Conservation (phyloP, 2,888 invertebrate genomes). For the Ennomos erosarius region DNA sequence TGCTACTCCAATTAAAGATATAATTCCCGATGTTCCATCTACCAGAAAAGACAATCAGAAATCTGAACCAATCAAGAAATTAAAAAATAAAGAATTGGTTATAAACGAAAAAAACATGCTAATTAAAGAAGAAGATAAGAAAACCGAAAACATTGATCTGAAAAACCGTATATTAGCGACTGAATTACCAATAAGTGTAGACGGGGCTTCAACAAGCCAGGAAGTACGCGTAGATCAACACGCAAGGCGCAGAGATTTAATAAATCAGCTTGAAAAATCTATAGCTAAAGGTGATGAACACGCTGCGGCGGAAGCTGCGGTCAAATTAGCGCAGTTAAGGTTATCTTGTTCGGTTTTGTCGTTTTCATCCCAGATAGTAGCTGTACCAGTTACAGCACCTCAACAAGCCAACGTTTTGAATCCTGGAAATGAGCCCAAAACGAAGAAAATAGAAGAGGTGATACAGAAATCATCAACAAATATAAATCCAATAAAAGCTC, state of each 20-base stretch:
- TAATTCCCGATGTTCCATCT: not conserved
- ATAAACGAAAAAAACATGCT: constrained; percentile 21
- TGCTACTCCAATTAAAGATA: constrained; percentile 5
- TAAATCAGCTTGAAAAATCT: constrained; percentile 90
- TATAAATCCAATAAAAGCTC: not conserved
- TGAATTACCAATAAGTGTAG: not conserved
- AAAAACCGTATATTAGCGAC: not conserved
- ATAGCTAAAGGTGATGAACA: constrained; percentile 91
- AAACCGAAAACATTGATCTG: constrained; percentile 26
- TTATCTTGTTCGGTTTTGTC: constrained; percentile 89
- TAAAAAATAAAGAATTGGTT: constrained; percentile 20
- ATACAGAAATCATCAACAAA: constrained; percentile 13
- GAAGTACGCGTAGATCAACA: constrained; percentile 54
- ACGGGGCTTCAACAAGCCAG: constrained; percentile 12
- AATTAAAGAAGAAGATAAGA: constrained; percentile 1
- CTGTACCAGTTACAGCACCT: constrained; percentile 37
- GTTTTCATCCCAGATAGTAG: constrained; percentile 75
- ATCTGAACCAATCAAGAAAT: constrained; percentile 17
- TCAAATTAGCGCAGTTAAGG: constrained; percentile 90
- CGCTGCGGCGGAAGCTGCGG: constrained; percentile 90
- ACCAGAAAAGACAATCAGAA: constrained; percentile 11
- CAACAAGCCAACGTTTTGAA: constrained; percentile 11
- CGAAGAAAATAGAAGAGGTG: constrained; percentile 14
- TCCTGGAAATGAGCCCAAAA: constrained; percentile 14
- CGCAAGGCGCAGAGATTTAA: constrained; percentile 73